These are phyloP conservation scores for Xylocampa areola DNA, from an alignment of 2,888 invertebrate species.

Conservation along the genomic window DNA sequence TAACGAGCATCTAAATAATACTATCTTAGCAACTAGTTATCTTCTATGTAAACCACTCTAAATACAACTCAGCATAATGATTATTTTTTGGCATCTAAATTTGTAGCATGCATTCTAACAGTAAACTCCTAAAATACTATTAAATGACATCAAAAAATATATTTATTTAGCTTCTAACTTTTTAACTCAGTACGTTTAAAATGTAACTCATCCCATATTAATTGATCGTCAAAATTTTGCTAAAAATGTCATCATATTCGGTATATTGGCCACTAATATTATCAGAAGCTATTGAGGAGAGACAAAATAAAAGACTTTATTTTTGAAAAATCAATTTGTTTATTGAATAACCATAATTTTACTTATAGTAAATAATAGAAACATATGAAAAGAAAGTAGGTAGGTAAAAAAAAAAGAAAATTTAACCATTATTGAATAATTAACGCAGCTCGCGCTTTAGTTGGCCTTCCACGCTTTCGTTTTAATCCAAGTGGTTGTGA, in stretches of 20 bases:
- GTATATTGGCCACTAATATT: slow-evolving; percentile 1
- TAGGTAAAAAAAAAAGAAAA: not conserved
- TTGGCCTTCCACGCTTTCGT: slow-evolving; percentile 11
- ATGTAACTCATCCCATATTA: slow-evolving; percentile 10
- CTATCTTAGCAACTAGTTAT: slow-evolving; percentile 19
- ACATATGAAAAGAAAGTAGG: not conserved
- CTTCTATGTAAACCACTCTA: slow-evolving; percentile 18
- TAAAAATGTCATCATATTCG: slow-evolving; percentile 7
- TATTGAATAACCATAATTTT: not conserved
- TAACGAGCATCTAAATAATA: slow-evolving; percentile 20
- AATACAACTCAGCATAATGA: slow-evolving; percentile 10
- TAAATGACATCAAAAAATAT: slow-evolving; percentile 12
- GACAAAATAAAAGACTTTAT: slow-evolving; percentile 4
- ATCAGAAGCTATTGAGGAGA: slow-evolving; percentile 1
- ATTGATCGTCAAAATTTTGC: slow-evolving; percentile 8
- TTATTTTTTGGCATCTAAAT: slow-evolving; percentile 3
- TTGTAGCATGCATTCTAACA: slow-evolving; percentile 8
- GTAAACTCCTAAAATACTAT: slow-evolving; percentile 13
- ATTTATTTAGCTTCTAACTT: slow-evolving; percentile 10
- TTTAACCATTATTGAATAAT: slow-evolving; percentile 9
- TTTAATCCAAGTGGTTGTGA: slow-evolving; percentile 18
- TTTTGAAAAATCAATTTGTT: not conserved
- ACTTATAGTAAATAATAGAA: not conserved
- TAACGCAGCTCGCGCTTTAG: slow-evolving; percentile 23
- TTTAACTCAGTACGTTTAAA: slow-evolving; percentile 10